These are phyloP conservation scores for Drosophila ercepeae DNA, from an alignment of 1,140 invertebrate genomes.

Conservation along the genomic window DNA sequence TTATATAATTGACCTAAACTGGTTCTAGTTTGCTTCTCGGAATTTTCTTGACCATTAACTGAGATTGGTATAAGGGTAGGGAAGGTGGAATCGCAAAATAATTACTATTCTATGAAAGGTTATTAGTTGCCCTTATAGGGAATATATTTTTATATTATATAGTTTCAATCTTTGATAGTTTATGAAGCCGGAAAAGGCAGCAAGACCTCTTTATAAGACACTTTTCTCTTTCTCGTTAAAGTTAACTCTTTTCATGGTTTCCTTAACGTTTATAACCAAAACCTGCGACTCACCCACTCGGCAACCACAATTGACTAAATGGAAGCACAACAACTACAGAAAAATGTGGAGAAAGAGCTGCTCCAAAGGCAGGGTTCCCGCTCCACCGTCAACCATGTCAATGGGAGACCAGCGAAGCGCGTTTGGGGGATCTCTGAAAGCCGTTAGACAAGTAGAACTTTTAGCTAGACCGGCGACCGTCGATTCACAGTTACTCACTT, in stretches of 20 bases:
- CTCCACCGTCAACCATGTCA: conserved; percentile 10
- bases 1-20: not conserved
- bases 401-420: conserved; percentile 33
- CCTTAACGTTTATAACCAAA: conserved; percentile 10
- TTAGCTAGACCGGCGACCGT: conserved; percentile 23
- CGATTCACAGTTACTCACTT: conserved; percentile 48
- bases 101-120: not conserved
- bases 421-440: conserved; percentile 2
- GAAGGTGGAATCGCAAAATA: not conserved
- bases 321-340: conserved; percentile 31
- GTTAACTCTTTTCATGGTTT: conserved; percentile 7
- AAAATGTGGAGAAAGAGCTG: conserved; percentile 14
- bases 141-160: no score
- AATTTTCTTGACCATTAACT: not conserved
- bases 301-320: conserved; percentile 34
- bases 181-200: no score
- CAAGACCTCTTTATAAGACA: conserved; percentile 22
- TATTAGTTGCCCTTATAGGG: not conserved
- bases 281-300: conserved; percentile 27
- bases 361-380: conserved; percentile 16
- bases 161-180: no score
- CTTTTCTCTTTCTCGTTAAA: not conserved
- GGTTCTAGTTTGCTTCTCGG: not conserved
- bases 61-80: not conserved
- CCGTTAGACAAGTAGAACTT: conserved; percentile 45